These are phyloP conservation scores for Celastrina argiolus DNA, from an alignment of 2,888 invertebrate species.

Conservation along the genomic window DNA sequence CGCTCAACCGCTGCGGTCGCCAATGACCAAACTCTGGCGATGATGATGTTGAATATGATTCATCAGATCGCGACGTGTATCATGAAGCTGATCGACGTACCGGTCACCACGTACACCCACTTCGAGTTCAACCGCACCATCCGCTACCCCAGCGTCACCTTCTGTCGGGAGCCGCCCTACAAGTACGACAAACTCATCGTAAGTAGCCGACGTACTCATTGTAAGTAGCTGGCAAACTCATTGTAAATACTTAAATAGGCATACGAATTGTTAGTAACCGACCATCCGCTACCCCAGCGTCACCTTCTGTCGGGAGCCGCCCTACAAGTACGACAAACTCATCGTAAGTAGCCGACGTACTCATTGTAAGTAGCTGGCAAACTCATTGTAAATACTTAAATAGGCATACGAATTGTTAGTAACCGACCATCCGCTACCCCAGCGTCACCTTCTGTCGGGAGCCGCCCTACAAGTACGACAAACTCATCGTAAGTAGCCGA, in stretches of 20 bases:
- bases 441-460: too few species aligned
- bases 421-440: too few species aligned
- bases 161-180: constrained; percentile 82
- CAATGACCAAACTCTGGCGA: too few species aligned
- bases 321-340: not conserved
- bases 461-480: too few species aligned
- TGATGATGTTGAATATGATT: constrained; percentile 18
- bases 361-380: not conserved
- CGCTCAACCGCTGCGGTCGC: too few species aligned
- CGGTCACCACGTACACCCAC: constrained; percentile 82
- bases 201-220: constrained; percentile 36
- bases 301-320: too few species aligned
- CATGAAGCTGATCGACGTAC: constrained; percentile 78
- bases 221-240: not conserved
- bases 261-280: not conserved
- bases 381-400: not conserved
- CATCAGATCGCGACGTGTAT: constrained; percentile 79
- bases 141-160: constrained; percentile 82
- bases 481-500: too few species aligned
- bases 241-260: not conserved
- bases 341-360: not conserved
- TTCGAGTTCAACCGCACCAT: constrained; percentile 82
- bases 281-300: too few species aligned
- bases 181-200: constrained; percentile 77
- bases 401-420: too few species aligned